These are phyloP conservation scores for Diabrotica undecimpunctata DNA, from an alignment of 1,140 invertebrate genomes.

Conservation along the genomic window DNA sequence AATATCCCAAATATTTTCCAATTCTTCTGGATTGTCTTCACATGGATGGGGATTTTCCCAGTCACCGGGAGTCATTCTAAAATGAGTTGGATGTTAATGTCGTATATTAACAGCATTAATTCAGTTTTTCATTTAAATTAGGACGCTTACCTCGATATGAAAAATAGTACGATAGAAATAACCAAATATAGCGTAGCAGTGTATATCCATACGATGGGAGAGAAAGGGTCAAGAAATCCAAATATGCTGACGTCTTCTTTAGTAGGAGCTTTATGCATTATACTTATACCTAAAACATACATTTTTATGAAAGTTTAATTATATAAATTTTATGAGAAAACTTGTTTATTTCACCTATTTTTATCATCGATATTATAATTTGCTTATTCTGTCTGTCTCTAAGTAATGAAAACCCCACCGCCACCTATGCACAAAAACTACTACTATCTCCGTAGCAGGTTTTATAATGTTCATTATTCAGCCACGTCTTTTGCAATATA, in stretches of 20 bases:
- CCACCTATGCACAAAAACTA: no score
- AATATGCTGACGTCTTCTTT: constrained; percentile 71
- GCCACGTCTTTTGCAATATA: no score
- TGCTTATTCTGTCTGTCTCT: no score
- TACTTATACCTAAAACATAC: constrained; percentile 57
- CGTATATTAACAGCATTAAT: no score
- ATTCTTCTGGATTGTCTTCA: constrained; percentile 70
- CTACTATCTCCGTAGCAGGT: no score
- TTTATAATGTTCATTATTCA: no score
- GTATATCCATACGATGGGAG: constrained; percentile 88
- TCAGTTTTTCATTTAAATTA: no score
- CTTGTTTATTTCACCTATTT: neutral
- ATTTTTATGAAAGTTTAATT: neutral
- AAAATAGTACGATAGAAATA: constrained; percentile 56
- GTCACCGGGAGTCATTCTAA: constrained; percentile 77
- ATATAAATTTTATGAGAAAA: neutral
- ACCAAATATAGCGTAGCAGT: constrained; percentile 82
- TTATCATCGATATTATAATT: no score
- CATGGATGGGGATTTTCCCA: constrained; percentile 88
- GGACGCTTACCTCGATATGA: constrained; percentile 29
- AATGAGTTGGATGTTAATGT: neutral
- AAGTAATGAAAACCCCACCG: no score
- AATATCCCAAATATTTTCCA: constrained; percentile 76
- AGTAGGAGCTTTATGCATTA: constrained; percentile 65
- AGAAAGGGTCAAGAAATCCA: constrained; percentile 84